Evolutionary conservation across 1,140 invertebrate genomes (phyloP), one percentile per base, ranked within the genome.

Genomic region (Pogonus chalceus): DNA sequence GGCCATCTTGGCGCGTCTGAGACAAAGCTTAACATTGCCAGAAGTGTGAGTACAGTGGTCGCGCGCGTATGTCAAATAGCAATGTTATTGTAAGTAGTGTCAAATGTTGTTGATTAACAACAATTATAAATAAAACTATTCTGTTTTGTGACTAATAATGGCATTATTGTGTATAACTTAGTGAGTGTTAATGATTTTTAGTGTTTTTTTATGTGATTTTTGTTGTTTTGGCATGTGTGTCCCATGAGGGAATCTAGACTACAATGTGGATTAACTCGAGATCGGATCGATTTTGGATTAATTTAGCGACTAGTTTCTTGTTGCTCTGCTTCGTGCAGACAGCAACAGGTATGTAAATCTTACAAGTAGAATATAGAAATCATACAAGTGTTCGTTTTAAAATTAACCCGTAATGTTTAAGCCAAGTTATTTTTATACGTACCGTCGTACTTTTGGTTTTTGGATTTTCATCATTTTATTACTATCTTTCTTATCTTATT

Each of bases 201-300:
- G 55, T 53, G 55, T 49, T 54, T 49, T 50, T 24, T 26, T 50
- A 43, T 3, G 23, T 9, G 16, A n/a, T 9, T 53, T 53, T 26
- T 53, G 18, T 22, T 47, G 20, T 35, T 4, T 52, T 61, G 62
- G 50, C 51, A 57, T 56, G 57, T 55, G 65, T 65, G 61, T 61
- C 67, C 67, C 66, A 67, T 69, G 66, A 58, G 64, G 66, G 60
- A 61, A 62, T 60, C 62, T 61, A 62, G 49, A 54, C 55, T 60
- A 66, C 61, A 65, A 69, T 69, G 67, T 67, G 67, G 65, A 66
- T 69, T 69, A 62, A 67, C 63, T 53, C 61, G 56, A 65, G 60
- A 62, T 66, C 59, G 67, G 66, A 65, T 61, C 63, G 59, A 60
- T 59, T 62, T 65, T 62, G 66, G 66, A 68, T 68, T 65, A 67